Conservation (phyloP, 2,888 invertebrate genomes). For the Zaprionus obscuricornis region DNA sequence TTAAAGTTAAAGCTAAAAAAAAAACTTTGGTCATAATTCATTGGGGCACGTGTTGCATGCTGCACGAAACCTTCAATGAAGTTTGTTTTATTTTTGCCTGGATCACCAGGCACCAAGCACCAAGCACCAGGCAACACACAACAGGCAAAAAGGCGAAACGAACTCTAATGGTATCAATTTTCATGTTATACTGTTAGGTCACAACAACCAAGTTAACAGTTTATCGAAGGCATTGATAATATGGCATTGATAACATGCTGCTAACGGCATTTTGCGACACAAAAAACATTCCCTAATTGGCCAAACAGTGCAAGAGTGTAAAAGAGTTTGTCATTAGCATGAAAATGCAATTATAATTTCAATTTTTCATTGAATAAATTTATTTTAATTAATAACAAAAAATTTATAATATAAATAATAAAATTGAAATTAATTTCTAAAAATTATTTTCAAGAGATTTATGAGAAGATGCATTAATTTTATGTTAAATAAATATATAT, state of each 20-base stretch:
- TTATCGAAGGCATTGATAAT: slow-evolving; percentile 59
- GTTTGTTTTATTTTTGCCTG: slow-evolving; percentile 7
- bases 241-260: slow-evolving; percentile 55
- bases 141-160: slow-evolving; percentile 1
- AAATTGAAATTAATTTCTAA: no score
- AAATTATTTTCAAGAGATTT: no score
- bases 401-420: no score
- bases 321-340: no score
- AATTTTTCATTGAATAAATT: no score
- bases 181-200: slow-evolving; percentile 51
- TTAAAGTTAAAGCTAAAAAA: slow-evolving; percentile 53
- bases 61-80: slow-evolving; percentile 72
- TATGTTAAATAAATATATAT: no score
- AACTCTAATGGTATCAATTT: slow-evolving; percentile 72
- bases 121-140: slow-evolving; percentile 10
- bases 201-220: slow-evolving; percentile 43
- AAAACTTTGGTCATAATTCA: slow-evolving; percentile 63
- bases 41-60: slow-evolving; percentile 73
- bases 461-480: no score
- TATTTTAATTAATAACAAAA: no score
- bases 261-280: slow-evolving; percentile 31
- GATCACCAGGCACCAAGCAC: slow-evolving; percentile 12
- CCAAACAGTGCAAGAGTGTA: no score
- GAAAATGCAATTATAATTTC: no score
- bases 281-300: slow-evolving; percentile 18